Base-by-base conservation (phyloP, 2,113 vertebrate species). In the Xenopus laevis region DNA sequence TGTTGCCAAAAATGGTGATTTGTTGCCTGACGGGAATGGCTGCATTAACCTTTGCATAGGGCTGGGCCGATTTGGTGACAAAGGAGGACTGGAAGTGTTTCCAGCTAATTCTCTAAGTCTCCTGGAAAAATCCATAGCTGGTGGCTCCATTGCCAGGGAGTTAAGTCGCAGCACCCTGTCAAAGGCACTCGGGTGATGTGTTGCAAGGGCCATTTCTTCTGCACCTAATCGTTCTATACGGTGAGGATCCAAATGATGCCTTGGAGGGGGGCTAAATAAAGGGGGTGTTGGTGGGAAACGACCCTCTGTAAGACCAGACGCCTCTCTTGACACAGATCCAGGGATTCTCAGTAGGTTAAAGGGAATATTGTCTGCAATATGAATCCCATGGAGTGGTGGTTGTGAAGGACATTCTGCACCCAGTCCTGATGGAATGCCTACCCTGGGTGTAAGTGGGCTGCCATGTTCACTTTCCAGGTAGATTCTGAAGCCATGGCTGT, bases 131-230 rank as follows among this genome's bases (percentile, higher is more conserved):
- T 99, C 97, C 97, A 99, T 99, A 87, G 95, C 92, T 10, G 97
- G 95, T 67, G 96, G 96, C 86, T 99, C 97, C 88, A 99, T 94
- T 86, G 95, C 94, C 92, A 99, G 89, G 86, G 97, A 94, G 91
- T 99, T 99, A 91, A 99, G 94, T 91, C 97, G 95, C 91, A 98
- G 93, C 92, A 98, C 97, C 94, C 97, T 96, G 89, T 99, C 97
- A 88, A 99, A 99, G 96, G 97, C 96, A 98, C 97, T 98, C 94
- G 96, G 96, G 90, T 99, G 97, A 92, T 99, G 97, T 89, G 95
- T 94, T 89, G 95, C 95, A 89, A 98, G 92, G 87, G 95, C 95
- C 94, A 98, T 92, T 88, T 98, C 96, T 92, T 99, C 97, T 50
- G 95, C 96, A 90, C 95, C 98, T 93, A 99, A 91, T 86, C 97